Evolutionary conservation across 1,140 invertebrate genomes (phyloP).

Genomic region (Triops cancriformis): DNA sequence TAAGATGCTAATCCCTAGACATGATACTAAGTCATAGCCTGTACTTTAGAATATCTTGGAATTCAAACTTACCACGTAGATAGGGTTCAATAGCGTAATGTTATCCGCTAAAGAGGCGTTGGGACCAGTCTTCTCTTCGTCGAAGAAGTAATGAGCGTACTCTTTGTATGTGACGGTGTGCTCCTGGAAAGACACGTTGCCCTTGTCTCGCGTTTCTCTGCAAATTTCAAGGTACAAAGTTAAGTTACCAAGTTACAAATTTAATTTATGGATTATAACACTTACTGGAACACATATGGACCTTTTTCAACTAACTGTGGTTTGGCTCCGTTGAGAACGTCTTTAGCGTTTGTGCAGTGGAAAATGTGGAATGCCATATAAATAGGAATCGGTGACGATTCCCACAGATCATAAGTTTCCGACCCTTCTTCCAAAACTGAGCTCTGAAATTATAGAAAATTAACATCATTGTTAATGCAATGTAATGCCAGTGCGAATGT

Average conservation of each 20-base stretch:
- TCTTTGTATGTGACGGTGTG: neutral
- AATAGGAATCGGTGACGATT: constrained; percentile 41
- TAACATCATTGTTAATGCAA: too few species aligned
- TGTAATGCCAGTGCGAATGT: too few species aligned
- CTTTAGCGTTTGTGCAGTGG: constrained; percentile 42
- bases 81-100: constrained; percentile 19
- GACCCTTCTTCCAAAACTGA: constrained; percentile 26
- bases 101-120: neutral
- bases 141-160: neutral
- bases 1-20: constrained; percentile 7
- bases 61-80: constrained; percentile 24
- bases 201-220: neutral
- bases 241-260: neutral
- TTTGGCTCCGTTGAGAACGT: constrained; percentile 37
- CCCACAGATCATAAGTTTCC: constrained; percentile 39
- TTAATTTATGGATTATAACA: neutral
- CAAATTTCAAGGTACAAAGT: neutral
- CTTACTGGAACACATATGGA: constrained; percentile 38
- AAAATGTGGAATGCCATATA: constrained; percentile 45
- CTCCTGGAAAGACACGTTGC: neutral
- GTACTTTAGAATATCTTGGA: neutral
- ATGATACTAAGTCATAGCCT: neutral
- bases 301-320: constrained; percentile 39
- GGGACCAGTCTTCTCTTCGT: neutral
- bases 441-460: constrained; percentile 1